These are phyloP conservation scores for Tyrannus savana DNA, from an alignment of 2,113 vertebrate genomes.

Conservation along the genomic window DNA sequence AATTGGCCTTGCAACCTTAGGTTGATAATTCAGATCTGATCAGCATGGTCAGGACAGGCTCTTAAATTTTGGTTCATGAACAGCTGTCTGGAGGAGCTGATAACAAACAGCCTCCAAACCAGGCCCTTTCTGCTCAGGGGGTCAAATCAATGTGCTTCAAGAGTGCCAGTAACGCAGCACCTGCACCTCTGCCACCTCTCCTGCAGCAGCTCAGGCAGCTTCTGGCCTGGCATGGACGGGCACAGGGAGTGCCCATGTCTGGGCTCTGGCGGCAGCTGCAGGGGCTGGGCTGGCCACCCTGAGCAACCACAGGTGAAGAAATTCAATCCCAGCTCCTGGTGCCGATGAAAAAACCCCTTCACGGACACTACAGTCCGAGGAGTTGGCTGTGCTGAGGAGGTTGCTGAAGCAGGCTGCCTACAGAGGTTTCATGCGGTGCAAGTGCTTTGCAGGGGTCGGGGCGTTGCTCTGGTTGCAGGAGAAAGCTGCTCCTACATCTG, in stretches of 20 bases:
- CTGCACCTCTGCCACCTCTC: background rate
- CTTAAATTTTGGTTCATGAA: background rate
- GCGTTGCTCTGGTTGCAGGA: background rate
- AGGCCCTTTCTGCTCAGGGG: background rate
- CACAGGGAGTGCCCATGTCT: accelerated
- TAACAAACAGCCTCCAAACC: background rate
- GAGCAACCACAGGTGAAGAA: background rate
- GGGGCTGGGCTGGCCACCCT: background rate
- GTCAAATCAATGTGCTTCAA: accelerated
- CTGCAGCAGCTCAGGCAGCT: background rate
- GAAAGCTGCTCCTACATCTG: background rate
- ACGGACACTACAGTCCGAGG: background rate
- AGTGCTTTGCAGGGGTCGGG: background rate
- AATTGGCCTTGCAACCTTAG: background rate
- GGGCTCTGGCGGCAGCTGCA: background rate
- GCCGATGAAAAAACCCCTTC: background rate
- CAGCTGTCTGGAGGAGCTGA: background rate
- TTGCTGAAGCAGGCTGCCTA: background rate
- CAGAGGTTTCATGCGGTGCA: background rate
- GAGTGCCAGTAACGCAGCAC: background rate
- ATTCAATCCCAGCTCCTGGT: background rate
- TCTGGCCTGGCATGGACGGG: background rate
- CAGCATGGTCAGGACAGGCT: background rate
- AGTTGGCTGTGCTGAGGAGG: background rate
- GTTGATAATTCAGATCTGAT: background rate